Conservation (phyloP, 1,140 invertebrate species). For the Propsilocerus akamusi region DNA sequence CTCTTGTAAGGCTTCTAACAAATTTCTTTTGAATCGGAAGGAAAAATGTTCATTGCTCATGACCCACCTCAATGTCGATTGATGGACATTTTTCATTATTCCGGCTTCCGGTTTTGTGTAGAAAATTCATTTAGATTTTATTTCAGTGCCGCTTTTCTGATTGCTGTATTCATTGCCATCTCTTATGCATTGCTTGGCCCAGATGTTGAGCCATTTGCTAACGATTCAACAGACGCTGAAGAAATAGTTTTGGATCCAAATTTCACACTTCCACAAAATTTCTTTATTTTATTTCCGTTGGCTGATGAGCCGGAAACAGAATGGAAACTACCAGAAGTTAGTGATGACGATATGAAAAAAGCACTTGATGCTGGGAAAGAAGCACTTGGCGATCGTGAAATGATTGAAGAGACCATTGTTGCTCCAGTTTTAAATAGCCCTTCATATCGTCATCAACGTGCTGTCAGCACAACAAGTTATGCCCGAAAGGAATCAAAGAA, state of each 20-base stretch:
- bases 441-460: constrained; percentile 44
- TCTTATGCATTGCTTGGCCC: background rate
- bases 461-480: constrained; percentile 34
- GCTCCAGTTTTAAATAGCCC: constrained; percentile 34
- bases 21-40: background rate
- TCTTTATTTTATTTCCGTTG: constrained; percentile 9
- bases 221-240: background rate
- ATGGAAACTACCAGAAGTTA: constrained; percentile 14
- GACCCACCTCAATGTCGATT: background rate
- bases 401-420: constrained; percentile 29
- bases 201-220: background rate
- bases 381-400: constrained; percentile 30
- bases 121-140: background rate
- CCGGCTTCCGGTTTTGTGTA: background rate
- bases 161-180: background rate
- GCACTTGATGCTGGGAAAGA: constrained; percentile 32
- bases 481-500: constrained; percentile 36
- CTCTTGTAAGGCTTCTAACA: constrained; percentile 35
- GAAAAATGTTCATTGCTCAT: background rate
- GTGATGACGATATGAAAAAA: constrained; percentile 16
- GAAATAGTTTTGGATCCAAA: background rate
- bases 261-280: constrained; percentile 11
- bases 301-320: constrained; percentile 15
- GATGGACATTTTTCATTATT: too few relatives aligned
- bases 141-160: background rate